Conservation (phyloP, 2,888 invertebrate genomes). For the Lithophane ornitopus region DNA sequence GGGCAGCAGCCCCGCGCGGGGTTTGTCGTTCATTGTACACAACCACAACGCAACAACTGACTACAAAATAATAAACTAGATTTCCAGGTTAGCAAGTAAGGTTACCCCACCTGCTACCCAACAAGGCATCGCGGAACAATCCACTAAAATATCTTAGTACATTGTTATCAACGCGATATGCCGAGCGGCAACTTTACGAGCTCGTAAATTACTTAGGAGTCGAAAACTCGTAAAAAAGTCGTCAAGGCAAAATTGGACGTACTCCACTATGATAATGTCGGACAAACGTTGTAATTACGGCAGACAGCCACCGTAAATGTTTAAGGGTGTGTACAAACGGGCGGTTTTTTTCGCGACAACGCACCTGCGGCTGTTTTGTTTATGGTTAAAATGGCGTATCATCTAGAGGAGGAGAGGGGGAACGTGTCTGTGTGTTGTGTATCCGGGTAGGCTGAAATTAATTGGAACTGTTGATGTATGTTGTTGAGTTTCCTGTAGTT, state of each 20-base stretch:
- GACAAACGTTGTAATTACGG: slow-evolving; percentile 83
- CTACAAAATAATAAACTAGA: background rate
- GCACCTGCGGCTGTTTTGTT: slow-evolving; percentile 62
- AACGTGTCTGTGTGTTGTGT: slow-evolving; percentile 27
- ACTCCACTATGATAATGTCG: slow-evolving; percentile 86
- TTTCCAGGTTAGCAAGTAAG: slow-evolving; percentile 22
- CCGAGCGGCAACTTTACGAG: slow-evolving; percentile 77
- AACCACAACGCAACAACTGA: too few species aligned
- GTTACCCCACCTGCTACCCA: slow-evolving; percentile 19
- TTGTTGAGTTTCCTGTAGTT: background rate
- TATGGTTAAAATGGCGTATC: slow-evolving; percentile 56
- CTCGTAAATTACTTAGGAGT: slow-evolving; percentile 86
- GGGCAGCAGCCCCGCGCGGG: too few species aligned
- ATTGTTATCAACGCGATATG: slow-evolving; percentile 74
- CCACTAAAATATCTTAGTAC: slow-evolving; percentile 67
- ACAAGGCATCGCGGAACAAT: slow-evolving; percentile 52
- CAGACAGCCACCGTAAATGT: slow-evolving; percentile 62
- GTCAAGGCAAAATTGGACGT: slow-evolving; percentile 88
- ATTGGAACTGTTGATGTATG: slow-evolving; percentile 28
- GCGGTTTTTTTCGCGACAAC: slow-evolving; percentile 52
- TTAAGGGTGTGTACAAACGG: slow-evolving; percentile 54
- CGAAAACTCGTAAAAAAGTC: slow-evolving; percentile 89
- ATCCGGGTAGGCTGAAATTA: slow-evolving; percentile 14
- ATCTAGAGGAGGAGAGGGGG: background rate
- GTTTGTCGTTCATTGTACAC: too few species aligned